Evolutionary conservation across 2,113 vertebrate species (phyloP), one percentile per base, ranked within the genome.

Genomic region (Zootoca vivipara): DNA sequence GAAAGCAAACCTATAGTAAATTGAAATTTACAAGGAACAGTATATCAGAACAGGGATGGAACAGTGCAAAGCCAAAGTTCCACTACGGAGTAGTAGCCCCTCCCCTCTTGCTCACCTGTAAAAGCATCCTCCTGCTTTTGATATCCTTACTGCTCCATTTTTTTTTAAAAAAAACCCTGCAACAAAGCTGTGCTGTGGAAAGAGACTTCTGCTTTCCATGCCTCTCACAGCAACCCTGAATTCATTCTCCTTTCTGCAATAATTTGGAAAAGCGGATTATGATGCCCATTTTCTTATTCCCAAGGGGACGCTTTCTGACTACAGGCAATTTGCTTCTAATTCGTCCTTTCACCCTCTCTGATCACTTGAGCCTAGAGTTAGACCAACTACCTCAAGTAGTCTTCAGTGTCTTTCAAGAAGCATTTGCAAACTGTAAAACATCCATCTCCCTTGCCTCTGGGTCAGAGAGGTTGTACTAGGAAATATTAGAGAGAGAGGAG

Each of bases 391-490:
- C 89, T 46, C 90, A 67, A 73, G 77, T 65, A 65, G 85, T 58
- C 35, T 90, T 78, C 87, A 84, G 80, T 0, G 0, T 28, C 89
- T 82, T 79, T 82, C 88, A 89, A 87, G 90, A 85, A 5, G 80
- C 80, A 85, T 42, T 82, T 56, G 62, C 2, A 7, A 16, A 70
- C 90, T 83, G 40, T 75, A 2, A 62, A 22, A 87, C 81, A 91
- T 91, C 93, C 87, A 93, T 94, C 92, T 87, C 5, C n/a, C 72
- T 94, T 87, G 87, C 87, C 91, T 89, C 6, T 88, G 89, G 78
- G 92, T 62, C 93, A 89, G 33, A 79, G 69, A 80, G 92, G 78
- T 70, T 75, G 92, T 88, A 82, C 78, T 94, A 0, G 74, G 79
- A 22, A 90, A 93, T 90, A 90, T 77, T 72, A 69, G 69, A 42